Percentiles rank a stretch among this genome's conserved stretches.
Conservation (phyloP, 2,797 vertebrate species). For the Pipistrellus nathusii region DNA sequence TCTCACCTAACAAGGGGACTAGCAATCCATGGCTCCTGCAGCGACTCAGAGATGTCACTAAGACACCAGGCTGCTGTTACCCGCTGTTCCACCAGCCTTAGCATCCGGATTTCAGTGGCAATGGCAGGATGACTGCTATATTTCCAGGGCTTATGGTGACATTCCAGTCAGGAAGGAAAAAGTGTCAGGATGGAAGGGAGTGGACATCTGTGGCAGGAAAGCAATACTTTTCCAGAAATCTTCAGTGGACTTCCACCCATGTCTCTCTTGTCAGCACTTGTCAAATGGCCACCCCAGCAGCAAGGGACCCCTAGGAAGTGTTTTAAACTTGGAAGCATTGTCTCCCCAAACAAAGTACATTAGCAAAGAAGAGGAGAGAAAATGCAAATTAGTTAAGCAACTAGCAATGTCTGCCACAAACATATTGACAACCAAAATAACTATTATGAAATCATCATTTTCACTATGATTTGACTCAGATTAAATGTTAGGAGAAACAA, state of each 20-base stretch:
- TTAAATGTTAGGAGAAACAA: constrained; percentile 25
- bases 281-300: background rate
- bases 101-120: too few species aligned
- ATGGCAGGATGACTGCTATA: background rate
- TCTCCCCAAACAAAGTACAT: background rate
- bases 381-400: background rate
- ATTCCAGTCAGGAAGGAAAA: background rate
- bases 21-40: too few species aligned
- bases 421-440: background rate
- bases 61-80: background rate
- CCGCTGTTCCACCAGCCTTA: background rate
- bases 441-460: background rate
- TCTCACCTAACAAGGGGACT: background rate
- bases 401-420: background rate
- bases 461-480: background rate
- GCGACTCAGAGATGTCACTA: background rate
- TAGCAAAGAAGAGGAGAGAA: background rate
- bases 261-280: background rate
- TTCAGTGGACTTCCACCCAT: background rate
- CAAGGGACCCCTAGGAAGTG: background rate
- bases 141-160: background rate
- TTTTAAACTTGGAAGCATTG: background rate
- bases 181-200: background rate
- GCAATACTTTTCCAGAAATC: background rate
- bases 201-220: background rate